Conservation (phyloP, 2,797 vertebrate species). For the Poecilia wingei region DNA sequence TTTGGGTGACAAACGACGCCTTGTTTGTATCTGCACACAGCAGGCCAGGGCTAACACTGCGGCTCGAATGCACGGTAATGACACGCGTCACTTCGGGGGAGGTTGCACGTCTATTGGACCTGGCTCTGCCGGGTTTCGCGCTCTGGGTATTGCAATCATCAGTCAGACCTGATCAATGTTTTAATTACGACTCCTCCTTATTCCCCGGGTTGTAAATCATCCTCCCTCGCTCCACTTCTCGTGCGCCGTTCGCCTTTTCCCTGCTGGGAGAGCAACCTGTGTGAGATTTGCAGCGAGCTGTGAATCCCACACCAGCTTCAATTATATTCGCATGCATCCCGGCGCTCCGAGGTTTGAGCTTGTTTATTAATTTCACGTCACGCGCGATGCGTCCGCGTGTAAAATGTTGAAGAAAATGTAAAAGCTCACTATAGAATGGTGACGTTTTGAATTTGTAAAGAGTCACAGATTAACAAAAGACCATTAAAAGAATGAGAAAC, state of each 20-base stretch:
- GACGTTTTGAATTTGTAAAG: neutral
- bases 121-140: constrained; percentile 45
- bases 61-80: constrained; percentile 34
- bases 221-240: constrained; percentile 49
- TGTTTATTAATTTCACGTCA: constrained; percentile 40
- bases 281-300: constrained; percentile 66
- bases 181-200: constrained; percentile 65
- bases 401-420: neutral
- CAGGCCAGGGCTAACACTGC: constrained; percentile 24
- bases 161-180: constrained; percentile 69
- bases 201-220: constrained; percentile 59
- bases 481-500: neutral
- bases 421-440: neutral
- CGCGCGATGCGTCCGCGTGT: neutral
- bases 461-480: neutral
- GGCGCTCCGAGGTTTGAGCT: constrained; percentile 53
- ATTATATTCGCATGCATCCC: constrained; percentile 59
- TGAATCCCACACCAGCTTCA: constrained; percentile 66
- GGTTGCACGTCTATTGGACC: constrained; percentile 26
- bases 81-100: constrained; percentile 26
- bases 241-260: constrained; percentile 47
- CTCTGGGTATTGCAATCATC: constrained; percentile 52
- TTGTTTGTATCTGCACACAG: constrained; percentile 46
- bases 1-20: constrained; percentile 25
- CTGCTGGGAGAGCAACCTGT: constrained; percentile 65